Conservation (phyloP, 2,797 vertebrate genomes). For the Botia almorhae region DNA sequence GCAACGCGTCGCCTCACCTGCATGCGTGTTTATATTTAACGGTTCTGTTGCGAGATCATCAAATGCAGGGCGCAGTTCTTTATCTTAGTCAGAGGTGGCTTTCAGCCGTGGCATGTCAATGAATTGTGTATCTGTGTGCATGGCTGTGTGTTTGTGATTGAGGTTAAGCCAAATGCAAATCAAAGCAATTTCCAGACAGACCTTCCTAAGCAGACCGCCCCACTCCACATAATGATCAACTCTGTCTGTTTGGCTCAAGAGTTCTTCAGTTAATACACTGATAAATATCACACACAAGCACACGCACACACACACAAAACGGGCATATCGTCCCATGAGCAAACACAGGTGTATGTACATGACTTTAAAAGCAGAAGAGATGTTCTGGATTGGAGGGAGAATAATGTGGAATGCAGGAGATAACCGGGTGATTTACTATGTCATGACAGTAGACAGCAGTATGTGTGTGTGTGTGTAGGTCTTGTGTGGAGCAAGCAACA, state of each 20-base stretch:
- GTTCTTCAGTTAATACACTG: conserved; percentile 47
- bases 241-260: conserved; percentile 24
- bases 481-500: conserved; percentile 1
- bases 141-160: conserved; percentile 40
- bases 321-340: neutral
- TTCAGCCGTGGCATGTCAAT: conserved; percentile 46
- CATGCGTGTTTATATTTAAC: conserved; percentile 33
- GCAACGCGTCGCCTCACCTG: conserved; percentile 5
- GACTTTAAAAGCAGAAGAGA: neutral
- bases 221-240: conserved; percentile 52
- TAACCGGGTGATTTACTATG: conserved; percentile 25
- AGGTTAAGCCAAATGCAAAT: conserved; percentile 50
- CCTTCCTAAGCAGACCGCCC: conserved; percentile 16
- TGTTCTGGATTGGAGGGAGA: neutral
- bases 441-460: neutral
- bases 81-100: conserved; percentile 23
- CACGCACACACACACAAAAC: neutral
- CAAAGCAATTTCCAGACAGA: conserved; percentile 45
- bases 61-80: conserved; percentile 21
- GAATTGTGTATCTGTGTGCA: conserved; percentile 13
- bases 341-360: conserved; percentile 12
- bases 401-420: neutral
- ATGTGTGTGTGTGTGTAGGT: neutral
- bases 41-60: neutral
- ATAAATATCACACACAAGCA: conserved; percentile 38